Percentiles rank a stretch among this genome's conserved stretches.
Conservation (phyloP, 2,113 vertebrate genomes). For the Rhinichthys klamathensis region DNA sequence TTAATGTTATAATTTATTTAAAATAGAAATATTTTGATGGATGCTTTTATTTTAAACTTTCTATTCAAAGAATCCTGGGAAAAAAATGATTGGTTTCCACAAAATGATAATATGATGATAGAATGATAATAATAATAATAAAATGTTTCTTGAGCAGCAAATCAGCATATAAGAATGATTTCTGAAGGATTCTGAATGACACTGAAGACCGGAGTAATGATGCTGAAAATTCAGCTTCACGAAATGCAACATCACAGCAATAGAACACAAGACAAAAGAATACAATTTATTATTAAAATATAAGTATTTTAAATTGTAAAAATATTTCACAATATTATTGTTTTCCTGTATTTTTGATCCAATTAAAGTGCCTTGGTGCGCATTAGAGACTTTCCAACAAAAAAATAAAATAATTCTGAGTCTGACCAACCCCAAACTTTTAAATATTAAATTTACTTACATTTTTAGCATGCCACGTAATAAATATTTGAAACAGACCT, state of each 20-base stretch:
- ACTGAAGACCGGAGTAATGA: neutral
- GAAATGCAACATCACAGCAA: neutral
- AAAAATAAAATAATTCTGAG: too few relatives aligned
- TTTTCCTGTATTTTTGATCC: too few relatives aligned
- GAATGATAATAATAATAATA: too few relatives aligned
- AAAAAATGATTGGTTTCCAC: neutral
- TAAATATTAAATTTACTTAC: too few relatives aligned
- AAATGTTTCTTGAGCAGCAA: neutral
- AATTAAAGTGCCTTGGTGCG: too few relatives aligned
- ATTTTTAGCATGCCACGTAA: slow-evolving; percentile 12
- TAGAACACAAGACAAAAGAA: too few relatives aligned
- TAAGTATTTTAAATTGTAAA: neutral
- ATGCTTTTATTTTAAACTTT: neutral
- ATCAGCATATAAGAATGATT: neutral
- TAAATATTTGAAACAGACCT: slow-evolving; percentile 38
- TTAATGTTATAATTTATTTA: neutral
- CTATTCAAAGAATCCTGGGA: neutral
- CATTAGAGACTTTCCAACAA: too few relatives aligned
- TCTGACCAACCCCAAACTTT: too few relatives aligned
- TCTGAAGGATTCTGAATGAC: neutral
- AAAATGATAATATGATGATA: neutral
- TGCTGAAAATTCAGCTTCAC: neutral
- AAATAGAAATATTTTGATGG: too few relatives aligned
- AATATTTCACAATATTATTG: too few relatives aligned
- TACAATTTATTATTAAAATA: neutral